Base-by-base conservation (phyloP, 2,888 invertebrate species). In the Meganola albula region DNA sequence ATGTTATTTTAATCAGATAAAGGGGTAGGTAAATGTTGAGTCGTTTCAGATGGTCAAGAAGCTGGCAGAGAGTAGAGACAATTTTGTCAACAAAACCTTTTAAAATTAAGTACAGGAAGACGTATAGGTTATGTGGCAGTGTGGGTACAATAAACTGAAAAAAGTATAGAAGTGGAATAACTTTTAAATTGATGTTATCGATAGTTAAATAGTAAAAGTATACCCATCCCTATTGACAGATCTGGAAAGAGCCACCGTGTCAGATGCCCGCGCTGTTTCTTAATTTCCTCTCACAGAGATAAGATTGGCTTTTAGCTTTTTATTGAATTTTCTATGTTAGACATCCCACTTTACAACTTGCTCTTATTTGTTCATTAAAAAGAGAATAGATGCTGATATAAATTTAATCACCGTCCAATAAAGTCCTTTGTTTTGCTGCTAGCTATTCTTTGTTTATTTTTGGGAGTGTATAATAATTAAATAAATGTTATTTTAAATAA, bases 281-380 rank as follows among this genome's bases (percentile, higher is more conserved):
- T 85, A 85, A 85, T 85, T 85, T 85, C 85, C 85, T 84, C 76
- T 76, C 62, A 62, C 63, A 44, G 61, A 82, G 85, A 85, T 85
- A 85, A 85, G 84, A 84, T 83, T 84, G 83, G 85, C 85, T 84
- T 85, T 85, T 80, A 83, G 85, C 77, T 84, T 85, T 85, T 85
- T 85, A 85, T 85, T 84, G 83, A 85, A 80, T 85, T 85, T 83
- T 80, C 83, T 79, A 60, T 76, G 73, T 74, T 73, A 75, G 69
- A 70, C 69, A 68, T 51, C 65, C 62, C 73, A 72, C 69, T 78
- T 80, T 76, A 78, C 71, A 73, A 74, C 71, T 72, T 61, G 60
- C 61, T 59, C 51, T 53, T 41, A 52, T 47, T 47, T 36, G 24
- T 31, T 44, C 35, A 49, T 55, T 44, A 53, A 49, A 49, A 52